Conservation (phyloP, 2,113 vertebrate genomes). For the Leuciscus idus region DNA sequence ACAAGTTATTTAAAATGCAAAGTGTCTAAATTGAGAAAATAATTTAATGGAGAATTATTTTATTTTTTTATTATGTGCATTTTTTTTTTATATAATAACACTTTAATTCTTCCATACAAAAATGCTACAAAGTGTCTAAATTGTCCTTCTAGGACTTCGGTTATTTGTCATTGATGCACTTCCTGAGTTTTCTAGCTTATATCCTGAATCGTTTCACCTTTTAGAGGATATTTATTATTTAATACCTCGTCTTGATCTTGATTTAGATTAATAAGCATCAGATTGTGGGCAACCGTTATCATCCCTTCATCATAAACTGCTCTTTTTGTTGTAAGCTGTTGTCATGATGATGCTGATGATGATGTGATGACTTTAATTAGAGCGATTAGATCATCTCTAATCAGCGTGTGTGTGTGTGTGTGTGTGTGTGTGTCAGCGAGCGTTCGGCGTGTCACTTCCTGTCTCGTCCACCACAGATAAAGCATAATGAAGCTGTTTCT, state of each 20-base stretch:
- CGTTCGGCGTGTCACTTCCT: background rate
- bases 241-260: background rate
- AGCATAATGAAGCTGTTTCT: conserved; percentile 43
- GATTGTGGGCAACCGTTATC: background rate
- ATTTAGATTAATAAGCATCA: background rate
- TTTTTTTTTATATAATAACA: no score
- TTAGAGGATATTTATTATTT: background rate
- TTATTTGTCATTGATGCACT: background rate
- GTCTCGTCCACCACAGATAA: background rate
- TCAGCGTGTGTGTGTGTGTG: background rate
- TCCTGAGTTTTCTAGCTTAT: background rate
- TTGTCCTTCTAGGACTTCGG: background rate
- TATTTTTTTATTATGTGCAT: no score
- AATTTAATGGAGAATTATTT: no score
- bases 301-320: background rate
- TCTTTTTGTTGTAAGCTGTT: background rate
- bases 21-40: background rate
- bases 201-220: background rate
- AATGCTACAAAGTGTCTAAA: background rate
- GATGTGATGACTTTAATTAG: background rate
- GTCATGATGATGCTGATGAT: background rate
- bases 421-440: background rate
- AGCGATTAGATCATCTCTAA: background rate
- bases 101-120: background rate
- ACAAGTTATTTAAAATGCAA: background rate